These are phyloP conservation scores for Diplogasteroides magnus DNA, from an alignment of 1,140 invertebrate genomes.

Conservation along the genomic window DNA sequence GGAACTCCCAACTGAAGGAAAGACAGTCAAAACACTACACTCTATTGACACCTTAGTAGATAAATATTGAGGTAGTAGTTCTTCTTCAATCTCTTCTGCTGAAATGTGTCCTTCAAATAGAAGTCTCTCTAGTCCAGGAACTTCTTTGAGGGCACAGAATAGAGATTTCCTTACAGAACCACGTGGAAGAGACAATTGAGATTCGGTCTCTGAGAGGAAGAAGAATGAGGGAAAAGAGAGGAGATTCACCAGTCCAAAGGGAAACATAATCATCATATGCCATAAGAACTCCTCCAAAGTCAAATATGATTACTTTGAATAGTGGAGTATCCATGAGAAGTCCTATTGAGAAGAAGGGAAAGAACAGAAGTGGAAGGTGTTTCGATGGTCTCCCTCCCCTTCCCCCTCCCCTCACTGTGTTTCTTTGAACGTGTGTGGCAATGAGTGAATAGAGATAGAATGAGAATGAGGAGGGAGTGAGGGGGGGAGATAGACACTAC, in stretches of 20 bases:
- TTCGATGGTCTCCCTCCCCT: background rate
- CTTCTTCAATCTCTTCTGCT: background rate
- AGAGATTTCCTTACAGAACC: background rate
- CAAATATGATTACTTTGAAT: background rate
- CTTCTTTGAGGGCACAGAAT: background rate
- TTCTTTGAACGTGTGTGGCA: background rate
- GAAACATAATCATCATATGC: background rate
- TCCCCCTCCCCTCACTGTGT: background rate
- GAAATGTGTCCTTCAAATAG: background rate
- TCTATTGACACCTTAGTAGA: background rate
- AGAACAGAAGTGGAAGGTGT: background rate
- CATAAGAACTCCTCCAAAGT: background rate
- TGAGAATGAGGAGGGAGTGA: background rate
- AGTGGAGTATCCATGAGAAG: background rate
- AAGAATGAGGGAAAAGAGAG: background rate
- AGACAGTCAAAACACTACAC: background rate
- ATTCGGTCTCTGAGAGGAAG: background rate
- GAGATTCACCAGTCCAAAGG: background rate
- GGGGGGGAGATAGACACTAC: background rate
- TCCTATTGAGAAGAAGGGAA: background rate
- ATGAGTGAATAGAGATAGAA: background rate
- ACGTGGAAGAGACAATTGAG: too few species aligned
- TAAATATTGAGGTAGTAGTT: background rate
- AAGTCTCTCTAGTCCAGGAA: background rate
- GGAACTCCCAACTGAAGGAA: background rate